A percentile compares a stretch with the other conserved stretches of the same genome.
phyloP scores from a whole-genome alignment of 1,140 invertebrate genomes.

The Sarcophaga bullata region DNA sequence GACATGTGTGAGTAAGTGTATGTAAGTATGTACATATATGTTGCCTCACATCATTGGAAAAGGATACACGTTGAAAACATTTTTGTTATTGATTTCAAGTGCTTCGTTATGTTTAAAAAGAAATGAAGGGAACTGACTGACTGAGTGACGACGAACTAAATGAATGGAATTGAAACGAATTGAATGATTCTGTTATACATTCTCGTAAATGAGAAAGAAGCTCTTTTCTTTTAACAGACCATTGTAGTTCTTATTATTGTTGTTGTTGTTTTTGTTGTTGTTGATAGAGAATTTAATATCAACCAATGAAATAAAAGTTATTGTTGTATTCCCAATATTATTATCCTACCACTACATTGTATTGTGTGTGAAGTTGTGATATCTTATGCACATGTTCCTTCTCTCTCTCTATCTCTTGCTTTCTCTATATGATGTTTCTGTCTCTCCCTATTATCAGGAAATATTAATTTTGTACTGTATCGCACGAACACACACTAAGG shows the following conservation, averaged over 20 bases:
- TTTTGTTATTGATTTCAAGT: conserved; percentile 24
- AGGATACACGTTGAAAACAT: conserved; percentile 1
- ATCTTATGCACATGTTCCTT: background rate
- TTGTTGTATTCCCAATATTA: background rate
- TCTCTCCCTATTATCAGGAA: too few relatives aligned
- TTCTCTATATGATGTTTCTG: too few relatives aligned
- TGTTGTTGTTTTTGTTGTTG: background rate
- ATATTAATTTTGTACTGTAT: too few relatives aligned
- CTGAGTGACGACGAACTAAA: background rate
- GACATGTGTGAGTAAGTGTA: background rate
- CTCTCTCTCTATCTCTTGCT: too few relatives aligned
- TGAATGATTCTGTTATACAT: background rate
- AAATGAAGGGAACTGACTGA: too few relatives aligned
- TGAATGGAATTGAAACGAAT: background rate
- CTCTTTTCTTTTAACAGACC: background rate
- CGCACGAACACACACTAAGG: too few relatives aligned
- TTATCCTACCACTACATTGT: too few relatives aligned
- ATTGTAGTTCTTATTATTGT: background rate
- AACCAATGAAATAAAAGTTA: conserved; percentile 24
- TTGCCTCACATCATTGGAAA: background rate
- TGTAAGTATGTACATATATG: background rate
- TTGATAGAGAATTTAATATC: background rate
- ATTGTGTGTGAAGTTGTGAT: background rate
- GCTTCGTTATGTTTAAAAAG: background rate
- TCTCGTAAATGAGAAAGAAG: background rate